Evolutionary conservation across 2,113 vertebrate species (phyloP).

Genomic region (Oreochromis tanganicae): DNA sequence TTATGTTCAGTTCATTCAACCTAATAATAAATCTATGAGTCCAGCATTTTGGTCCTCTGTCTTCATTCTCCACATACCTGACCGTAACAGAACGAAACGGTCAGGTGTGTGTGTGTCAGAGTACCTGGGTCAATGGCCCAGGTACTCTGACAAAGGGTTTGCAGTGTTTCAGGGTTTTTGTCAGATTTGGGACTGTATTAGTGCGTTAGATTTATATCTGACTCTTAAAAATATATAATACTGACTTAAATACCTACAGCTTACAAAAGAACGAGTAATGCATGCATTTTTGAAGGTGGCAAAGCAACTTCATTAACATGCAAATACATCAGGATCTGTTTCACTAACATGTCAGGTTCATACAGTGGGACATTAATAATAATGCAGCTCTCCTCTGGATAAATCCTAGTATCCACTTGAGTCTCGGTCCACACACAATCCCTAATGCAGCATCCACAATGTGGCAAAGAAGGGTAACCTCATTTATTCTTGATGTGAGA

Average conservation of each 20-base stretch:
- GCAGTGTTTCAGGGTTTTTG: fast-evolving
- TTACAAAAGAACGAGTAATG: not conserved
- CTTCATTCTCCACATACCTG: not conserved
- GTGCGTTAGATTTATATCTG: not conserved
- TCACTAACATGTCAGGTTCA: not conserved
- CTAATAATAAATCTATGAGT: not conserved
- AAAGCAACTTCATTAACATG: not conserved
- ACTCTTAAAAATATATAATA: not conserved
- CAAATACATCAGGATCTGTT: not conserved
- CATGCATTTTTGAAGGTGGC: not conserved
- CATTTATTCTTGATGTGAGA: not conserved
- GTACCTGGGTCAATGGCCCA: not conserved
- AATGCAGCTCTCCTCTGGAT: not conserved
- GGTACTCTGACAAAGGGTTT: not conserved
- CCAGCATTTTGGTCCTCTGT: not conserved
- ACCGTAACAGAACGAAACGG: not conserved
- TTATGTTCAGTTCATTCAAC: not conserved
- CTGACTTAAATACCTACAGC: not conserved
- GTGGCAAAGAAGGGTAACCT: fast-evolving
- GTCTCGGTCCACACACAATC: not conserved
- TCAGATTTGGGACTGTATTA: not conserved
- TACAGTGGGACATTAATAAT: not conserved
- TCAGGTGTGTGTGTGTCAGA: too few relatives aligned
- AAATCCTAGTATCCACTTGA: not conserved
- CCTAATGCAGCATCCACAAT: not conserved